Evolutionary conservation across 1,140 invertebrate genomes (phyloP).

Genomic region (Hypsibius dujardini): DNA sequence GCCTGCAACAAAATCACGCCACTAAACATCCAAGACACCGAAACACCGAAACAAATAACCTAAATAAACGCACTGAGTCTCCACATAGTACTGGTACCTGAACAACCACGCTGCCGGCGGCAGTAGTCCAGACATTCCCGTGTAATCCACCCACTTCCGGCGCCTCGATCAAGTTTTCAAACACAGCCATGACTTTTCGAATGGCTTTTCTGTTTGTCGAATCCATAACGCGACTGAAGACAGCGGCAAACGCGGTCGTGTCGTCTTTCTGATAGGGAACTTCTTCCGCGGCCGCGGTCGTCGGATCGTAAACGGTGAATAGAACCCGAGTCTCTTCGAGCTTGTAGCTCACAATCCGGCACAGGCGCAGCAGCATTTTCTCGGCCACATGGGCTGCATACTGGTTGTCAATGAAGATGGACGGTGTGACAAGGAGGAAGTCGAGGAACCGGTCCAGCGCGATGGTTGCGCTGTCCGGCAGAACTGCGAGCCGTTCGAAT

Average conservation of each 20-base stretch:
- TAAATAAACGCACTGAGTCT: background rate
- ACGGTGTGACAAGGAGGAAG: background rate
- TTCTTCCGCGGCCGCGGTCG: background rate
- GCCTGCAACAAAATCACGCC: too few relatives aligned
- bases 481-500: background rate
- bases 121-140: background rate
- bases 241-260: background rate
- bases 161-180: background rate
- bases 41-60: background rate
- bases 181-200: background rate
- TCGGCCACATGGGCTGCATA: slow-evolving; percentile 8
- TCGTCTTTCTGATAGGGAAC: background rate
- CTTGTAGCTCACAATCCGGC: background rate
- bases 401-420: background rate
- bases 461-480: background rate
- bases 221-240: background rate
- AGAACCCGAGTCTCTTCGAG: background rate
- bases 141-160: background rate
- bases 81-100: background rate
- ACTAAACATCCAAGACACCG: background rate
- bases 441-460: background rate
- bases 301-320: background rate
- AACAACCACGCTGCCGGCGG: background rate
- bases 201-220: background rate
- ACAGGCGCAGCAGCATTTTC: slow-evolving; percentile 9